phyloP scores from a whole-genome alignment of 2,888 invertebrate genomes.

The Thecophora atra region DNA sequence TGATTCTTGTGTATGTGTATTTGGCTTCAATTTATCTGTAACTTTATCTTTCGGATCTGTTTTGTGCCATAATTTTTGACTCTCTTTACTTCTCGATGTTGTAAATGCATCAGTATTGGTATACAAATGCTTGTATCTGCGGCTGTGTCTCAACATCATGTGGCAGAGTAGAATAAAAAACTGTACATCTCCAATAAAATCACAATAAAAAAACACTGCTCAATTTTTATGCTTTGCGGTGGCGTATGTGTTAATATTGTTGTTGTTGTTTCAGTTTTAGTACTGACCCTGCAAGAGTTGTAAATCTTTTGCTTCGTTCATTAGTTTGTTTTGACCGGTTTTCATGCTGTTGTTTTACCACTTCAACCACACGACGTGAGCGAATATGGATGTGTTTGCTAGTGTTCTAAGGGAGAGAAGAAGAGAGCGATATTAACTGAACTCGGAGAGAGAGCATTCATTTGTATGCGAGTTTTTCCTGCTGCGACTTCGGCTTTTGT shows the following conservation, averaged over 20 bases:
- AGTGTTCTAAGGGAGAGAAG: neutral
- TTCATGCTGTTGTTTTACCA: neutral
- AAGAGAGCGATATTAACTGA: neutral
- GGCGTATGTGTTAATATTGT: neutral
- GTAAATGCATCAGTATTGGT: neutral
- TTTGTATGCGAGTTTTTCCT: neutral
- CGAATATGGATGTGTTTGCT: neutral
- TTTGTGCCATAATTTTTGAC: neutral
- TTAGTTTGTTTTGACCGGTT: constrained; percentile 14
- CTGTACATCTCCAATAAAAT: neutral
- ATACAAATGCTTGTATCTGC: neutral
- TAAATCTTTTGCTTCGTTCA: neutral
- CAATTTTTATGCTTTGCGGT: neutral
- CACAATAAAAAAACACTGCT: neutral
- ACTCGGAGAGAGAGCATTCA: neutral
- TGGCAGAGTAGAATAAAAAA: neutral
- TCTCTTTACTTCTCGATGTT: neutral
- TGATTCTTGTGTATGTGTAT: too few relatives aligned
- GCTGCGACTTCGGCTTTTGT: neutral
- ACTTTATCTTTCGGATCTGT: neutral
- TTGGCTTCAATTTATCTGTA: neutral
- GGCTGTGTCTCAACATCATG: neutral
- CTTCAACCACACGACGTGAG: too few relatives aligned
- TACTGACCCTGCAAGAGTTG: constrained; percentile 7
- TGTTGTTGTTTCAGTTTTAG: constrained; percentile 18